Percentiles rank a stretch among this genome's conserved stretches.
These are phyloP conservation scores for Panonychus citri DNA, from an alignment of 1,140 invertebrate genomes.

Conservation along the genomic window DNA sequence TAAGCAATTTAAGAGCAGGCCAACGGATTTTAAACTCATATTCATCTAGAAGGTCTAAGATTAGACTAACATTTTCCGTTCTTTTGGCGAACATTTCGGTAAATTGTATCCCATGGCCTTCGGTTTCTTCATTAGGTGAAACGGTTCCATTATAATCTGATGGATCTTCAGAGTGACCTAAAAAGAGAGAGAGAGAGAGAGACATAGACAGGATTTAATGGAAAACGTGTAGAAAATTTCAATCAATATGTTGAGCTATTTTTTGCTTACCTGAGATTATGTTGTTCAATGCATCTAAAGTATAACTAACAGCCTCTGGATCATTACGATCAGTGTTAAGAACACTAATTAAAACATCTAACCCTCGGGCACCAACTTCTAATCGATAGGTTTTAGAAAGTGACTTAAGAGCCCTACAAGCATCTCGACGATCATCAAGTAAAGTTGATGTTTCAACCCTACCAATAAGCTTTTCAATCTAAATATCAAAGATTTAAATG, in stretches of 20 bases:
- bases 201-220: neutral
- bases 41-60: constrained; percentile 70
- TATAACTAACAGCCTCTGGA: constrained; percentile 71
- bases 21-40: constrained; percentile 78
- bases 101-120: constrained; percentile 59
- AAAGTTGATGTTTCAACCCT: constrained; percentile 72
- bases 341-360: constrained; percentile 49
- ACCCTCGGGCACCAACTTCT: constrained; percentile 83
- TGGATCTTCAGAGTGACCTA: neutral
- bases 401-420: constrained; percentile 77
- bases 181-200: neutral
- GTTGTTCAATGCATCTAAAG: constrained; percentile 72
- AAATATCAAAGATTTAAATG: too few species aligned
- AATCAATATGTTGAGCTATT: neutral
- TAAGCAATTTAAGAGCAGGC: constrained; percentile 61
- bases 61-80: constrained; percentile 53
- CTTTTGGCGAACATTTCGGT: constrained; percentile 96
- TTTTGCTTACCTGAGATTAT: constrained; percentile 54
- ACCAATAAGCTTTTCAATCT: constrained; percentile 81
- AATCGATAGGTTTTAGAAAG: constrained; percentile 75
- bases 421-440: constrained; percentile 81
- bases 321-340: constrained; percentile 39
- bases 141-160: neutral
- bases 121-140: constrained; percentile 19
- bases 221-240: constrained; percentile 10